phyloP scores from a whole-genome alignment of 37 sponge, comb jelly and placozoan genomes.

The Haliclona indistincta region DNA sequence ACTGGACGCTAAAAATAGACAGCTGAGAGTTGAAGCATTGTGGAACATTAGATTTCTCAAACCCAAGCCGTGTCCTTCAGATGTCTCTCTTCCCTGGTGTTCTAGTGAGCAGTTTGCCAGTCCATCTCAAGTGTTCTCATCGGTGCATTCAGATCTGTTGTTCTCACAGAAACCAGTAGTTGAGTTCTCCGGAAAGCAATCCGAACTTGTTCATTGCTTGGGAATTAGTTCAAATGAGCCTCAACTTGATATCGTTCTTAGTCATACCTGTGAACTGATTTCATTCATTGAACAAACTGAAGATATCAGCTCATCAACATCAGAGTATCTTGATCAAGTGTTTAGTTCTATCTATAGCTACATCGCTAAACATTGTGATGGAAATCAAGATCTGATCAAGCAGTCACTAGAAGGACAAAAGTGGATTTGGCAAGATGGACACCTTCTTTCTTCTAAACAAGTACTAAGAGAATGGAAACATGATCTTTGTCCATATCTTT shows the following conservation, averaged over 20 bases:
- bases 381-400: not conserved
- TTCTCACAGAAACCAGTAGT: constrained; percentile 27
- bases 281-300: too few species aligned
- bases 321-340: not conserved
- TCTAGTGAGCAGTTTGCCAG: not conserved
- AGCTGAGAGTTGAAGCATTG: not conserved
- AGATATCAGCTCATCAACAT: too few species aligned
- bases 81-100: constrained; percentile 40
- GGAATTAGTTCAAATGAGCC: constrained; percentile 16
- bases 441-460: constrained; percentile 18
- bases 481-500: constrained; percentile 46
- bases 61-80: constrained; percentile 12
- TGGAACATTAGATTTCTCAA: constrained; percentile 37
- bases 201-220: constrained; percentile 1
- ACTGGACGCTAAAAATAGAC: too few species aligned
- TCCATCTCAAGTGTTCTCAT: constrained; percentile 20
- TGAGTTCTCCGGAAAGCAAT: too few species aligned
- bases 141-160: not conserved
- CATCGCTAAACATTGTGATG: not conserved
- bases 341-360: constrained; percentile 17
- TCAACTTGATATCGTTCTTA: constrained; percentile 2
- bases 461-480: constrained; percentile 24
- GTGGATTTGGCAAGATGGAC: constrained; percentile 55
- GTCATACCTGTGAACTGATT: constrained; percentile 19
- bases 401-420: not conserved